Evolutionary conservation across 2,888 invertebrate genomes (phyloP), one percentile per base, ranked within the genome.

Genomic region (Autographa gamma): DNA sequence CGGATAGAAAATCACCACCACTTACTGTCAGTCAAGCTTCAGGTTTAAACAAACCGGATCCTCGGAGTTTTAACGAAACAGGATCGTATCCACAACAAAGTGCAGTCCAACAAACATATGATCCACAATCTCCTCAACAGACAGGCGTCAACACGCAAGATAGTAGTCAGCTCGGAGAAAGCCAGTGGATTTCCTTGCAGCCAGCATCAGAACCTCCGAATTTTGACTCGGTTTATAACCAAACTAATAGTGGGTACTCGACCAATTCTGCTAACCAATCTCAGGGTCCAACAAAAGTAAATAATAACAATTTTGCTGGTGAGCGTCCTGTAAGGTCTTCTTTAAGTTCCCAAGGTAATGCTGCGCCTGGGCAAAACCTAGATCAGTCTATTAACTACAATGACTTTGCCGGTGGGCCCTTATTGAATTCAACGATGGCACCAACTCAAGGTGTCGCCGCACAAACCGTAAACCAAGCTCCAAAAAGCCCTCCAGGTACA

Each of bases 1-100:
- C 32, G 0, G 61, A 66, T n/a, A 82, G 91, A 61, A 89, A 76
- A 5, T 32, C 48, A 1, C 76, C 48, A 1, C 77, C 77, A 0
- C 32, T 71, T 4, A 68, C 68, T 11, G 19, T 16, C 9, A 79
- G 76, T 60, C 63, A 79, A 68, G 76, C 71, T 31, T 60, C 60
- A 41, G 54, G 63, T 58, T 60, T 77, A 25, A 71, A 74, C 16
- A 63, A 71, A 56, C 34, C 11, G 13, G 34, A 48, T 9, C 2
- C 34, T 18, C 14, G 16, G 18, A 34, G 48, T 32, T 18, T 31
- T 11, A 43, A n/a, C 6, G 43, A 14, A 19, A 18, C n/a, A 41
- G 25, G 16, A n/a, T n/a, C 63, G 58, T 19, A 38, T 14, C 34
- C 41, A 14, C 58, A 48, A 63, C 48, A 25, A 67, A 43, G 18